phyloP scores from a whole-genome alignment of 2,888 invertebrate species.

The Tetragonisca angustula region DNA sequence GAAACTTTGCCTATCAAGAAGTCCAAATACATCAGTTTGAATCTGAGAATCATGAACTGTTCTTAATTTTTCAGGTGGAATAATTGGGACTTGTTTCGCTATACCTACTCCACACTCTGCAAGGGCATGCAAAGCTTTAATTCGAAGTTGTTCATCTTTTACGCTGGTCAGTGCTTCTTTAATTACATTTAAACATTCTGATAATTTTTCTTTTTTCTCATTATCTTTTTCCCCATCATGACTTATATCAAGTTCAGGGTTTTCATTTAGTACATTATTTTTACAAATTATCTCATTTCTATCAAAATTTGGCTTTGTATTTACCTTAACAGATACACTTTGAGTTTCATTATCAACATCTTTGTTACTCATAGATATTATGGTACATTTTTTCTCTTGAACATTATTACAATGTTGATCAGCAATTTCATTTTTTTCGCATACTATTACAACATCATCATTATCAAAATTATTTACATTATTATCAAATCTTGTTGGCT shows the following conservation, averaged over 20 bases:
- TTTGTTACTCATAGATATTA: background rate
- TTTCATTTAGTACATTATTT: background rate
- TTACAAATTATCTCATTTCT: background rate
- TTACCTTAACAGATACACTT: background rate
- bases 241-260: background rate
- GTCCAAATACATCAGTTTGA: conserved; percentile 76
- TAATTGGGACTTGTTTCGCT: conserved; percentile 69
- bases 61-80: conserved; percentile 41
- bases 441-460: conserved; percentile 34
- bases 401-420: background rate
- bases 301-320: background rate
- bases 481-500: background rate
- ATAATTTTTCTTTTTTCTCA: conserved; percentile 20
- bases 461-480: background rate
- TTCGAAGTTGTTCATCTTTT: conserved; percentile 71
- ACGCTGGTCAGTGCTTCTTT: conserved; percentile 76
- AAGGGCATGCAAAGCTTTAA: conserved; percentile 76
- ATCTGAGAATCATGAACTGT: conserved; percentile 68
- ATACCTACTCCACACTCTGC: conserved; percentile 75
- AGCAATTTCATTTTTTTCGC: conserved; percentile 7
- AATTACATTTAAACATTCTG: conserved; percentile 69
- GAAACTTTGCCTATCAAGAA: conserved; percentile 67
- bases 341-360: background rate
- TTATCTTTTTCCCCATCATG: background rate
- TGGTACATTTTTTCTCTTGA: background rate